phyloP scores from a whole-genome alignment of 2,113 vertebrate species.

The Eulacestoma nigropectus region DNA sequence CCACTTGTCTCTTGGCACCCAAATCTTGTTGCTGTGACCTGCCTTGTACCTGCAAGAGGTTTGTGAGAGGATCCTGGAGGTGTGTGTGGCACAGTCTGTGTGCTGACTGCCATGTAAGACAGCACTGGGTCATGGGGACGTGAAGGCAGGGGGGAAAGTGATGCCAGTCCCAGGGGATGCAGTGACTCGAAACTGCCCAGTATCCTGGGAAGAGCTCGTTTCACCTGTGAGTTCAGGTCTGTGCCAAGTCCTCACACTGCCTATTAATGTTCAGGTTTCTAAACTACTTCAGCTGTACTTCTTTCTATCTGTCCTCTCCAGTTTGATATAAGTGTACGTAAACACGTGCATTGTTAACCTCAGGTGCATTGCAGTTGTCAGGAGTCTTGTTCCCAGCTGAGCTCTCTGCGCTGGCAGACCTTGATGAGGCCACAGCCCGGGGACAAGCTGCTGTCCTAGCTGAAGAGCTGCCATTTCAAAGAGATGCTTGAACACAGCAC shows the following conservation, averaged over 20 bases:
- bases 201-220: not conserved
- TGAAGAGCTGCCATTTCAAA: not conserved
- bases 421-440: not conserved
- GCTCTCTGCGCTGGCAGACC: not conserved
- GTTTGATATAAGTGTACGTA: not conserved
- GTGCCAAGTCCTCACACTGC: not conserved
- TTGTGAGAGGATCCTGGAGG: not conserved
- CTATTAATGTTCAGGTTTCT: not conserved
- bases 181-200: not conserved
- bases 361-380: not conserved
- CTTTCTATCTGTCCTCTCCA: not conserved
- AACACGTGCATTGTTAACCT: not conserved
- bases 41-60: accelerated
- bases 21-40: not conserved
- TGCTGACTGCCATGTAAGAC: not conserved
- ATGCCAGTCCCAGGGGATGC: not conserved
- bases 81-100: not conserved
- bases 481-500: not conserved
- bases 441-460: not conserved
- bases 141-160: not conserved
- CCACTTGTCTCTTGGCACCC: not conserved
- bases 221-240: not conserved
- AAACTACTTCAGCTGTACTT: not conserved
- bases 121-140: accelerated
- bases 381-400: not conserved